These are phyloP conservation scores for Drosophila neocordata DNA, from an alignment of 1,140 invertebrate species.

Conservation along the genomic window DNA sequence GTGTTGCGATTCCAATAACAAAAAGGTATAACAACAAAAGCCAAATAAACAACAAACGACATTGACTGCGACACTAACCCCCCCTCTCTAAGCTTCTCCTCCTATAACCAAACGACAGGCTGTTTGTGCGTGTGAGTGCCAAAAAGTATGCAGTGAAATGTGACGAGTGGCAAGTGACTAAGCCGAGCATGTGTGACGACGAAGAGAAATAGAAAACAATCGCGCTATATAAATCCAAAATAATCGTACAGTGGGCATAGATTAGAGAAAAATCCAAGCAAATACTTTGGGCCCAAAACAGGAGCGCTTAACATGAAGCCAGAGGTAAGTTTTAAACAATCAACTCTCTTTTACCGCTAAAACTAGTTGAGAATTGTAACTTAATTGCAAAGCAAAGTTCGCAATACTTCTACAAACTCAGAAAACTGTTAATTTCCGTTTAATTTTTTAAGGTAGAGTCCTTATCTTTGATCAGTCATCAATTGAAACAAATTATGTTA, in stretches of 20 bases:
- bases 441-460: no score
- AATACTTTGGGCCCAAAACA: not conserved
- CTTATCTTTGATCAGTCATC: no score
- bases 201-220: conserved; percentile 60
- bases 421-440: no score
- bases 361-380: no score
- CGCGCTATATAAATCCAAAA: conserved; percentile 27
- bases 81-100: no score
- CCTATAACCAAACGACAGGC: not conserved
- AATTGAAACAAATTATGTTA: no score
- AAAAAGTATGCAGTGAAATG: conserved; percentile 58
- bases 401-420: no score
- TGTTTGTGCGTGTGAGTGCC: conserved; percentile 23
- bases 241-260: conserved; percentile 7
- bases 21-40: conserved; percentile 46
- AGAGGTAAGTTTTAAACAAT: no score
- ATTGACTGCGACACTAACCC: conserved; percentile 23
- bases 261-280: not conserved
- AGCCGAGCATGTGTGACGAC: conserved; percentile 40
- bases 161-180: conserved; percentile 42
- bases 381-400: no score
- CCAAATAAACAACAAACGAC: conserved; percentile 36
- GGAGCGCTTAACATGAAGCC: not conserved
- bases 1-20: conserved; percentile 53
- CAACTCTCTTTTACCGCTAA: no score